Conservation (phyloP, 2,888 invertebrate species). For the Drosophila dives region DNA sequence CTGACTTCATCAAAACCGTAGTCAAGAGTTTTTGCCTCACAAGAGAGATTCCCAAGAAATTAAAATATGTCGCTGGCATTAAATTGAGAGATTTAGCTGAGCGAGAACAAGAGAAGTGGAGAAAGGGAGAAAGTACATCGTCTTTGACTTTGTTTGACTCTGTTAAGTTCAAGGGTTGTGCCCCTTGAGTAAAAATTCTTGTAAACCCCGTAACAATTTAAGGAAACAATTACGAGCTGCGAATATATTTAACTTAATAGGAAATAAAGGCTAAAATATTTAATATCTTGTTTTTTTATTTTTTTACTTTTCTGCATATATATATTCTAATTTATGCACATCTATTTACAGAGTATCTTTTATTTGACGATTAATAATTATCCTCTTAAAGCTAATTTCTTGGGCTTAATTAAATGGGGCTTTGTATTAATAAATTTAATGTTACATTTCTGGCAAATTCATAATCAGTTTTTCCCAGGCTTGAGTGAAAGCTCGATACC, state of each 20-base stretch:
- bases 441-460: slow-evolving; percentile 4
- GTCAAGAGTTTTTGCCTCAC: slow-evolving; percentile 44
- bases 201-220: not conserved
- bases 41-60: slow-evolving; percentile 47
- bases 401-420: slow-evolving; percentile 4
- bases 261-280: not conserved
- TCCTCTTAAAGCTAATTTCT: not conserved
- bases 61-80: slow-evolving; percentile 45
- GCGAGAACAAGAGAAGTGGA: slow-evolving; percentile 10
- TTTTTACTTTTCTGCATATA: too few species aligned
- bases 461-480: slow-evolving; percentile 18
- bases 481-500: slow-evolving; percentile 21
- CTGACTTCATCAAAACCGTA: slow-evolving; percentile 45
- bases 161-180: slow-evolving; percentile 56
- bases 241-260: not conserved
- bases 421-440: slow-evolving; percentile 10
- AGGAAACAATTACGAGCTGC: not conserved
- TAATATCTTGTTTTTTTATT: not conserved
- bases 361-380: not conserved
- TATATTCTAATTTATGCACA: not conserved
- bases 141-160: slow-evolving; percentile 16
- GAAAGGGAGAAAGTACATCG: slow-evolving; percentile 33
- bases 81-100: slow-evolving; percentile 13
- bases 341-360: not conserved
- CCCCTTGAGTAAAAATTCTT: not conserved